Base-by-base conservation (phyloP, 2,113 vertebrate species). In the Mirza zaza region DNA sequence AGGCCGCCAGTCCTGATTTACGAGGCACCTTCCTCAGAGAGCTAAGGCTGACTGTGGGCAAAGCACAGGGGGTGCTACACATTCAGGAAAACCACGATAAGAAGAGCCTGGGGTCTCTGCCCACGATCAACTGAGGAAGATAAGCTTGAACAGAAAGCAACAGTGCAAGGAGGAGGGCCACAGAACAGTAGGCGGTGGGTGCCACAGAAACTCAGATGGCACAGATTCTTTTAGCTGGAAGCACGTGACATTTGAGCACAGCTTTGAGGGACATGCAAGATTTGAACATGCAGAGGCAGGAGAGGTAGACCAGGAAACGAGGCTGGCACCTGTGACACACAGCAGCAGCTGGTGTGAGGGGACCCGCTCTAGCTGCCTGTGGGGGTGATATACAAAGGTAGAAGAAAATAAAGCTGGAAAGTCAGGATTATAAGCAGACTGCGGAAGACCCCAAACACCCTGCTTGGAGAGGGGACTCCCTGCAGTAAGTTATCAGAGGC, bases 291-390 rank as follows among this genome's bases (percentile, higher is more conserved):
- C 18, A 50, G 42, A 42, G 59, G 23, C 5, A 27, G 20, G 63
- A 87, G 1, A 20, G 42, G n/a, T 1, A 12, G 48, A 29, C 6
- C 12, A 29, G 32, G 55, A n/a, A 27, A 36, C 25, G 15, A 27
- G 20, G n/a, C 42, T 1, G 3, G 10, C 57, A 32, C 0, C 0
- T 13, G 32, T 21, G 50, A 68, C 12, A 25, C 9, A 10, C 3
- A 42, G 59, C 15, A 32, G 65, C 29, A 80, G 67, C 48, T 14
- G 18, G 4, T n/a, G 45, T 1, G 4, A 8, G 18, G 29, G 3
- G 11, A 20, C 23, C 68, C 67, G 65, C 48, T 12, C 7, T 1
- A 88, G 36, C 73, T 13, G 18, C 21, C 65, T 59, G 17, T 13
- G 3, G 18, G 8, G 8, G 14, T 29, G 13, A 20, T 29, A 21